phyloP scores from a whole-genome alignment of 2,113 vertebrate species.

The Hucho hucho region DNA sequence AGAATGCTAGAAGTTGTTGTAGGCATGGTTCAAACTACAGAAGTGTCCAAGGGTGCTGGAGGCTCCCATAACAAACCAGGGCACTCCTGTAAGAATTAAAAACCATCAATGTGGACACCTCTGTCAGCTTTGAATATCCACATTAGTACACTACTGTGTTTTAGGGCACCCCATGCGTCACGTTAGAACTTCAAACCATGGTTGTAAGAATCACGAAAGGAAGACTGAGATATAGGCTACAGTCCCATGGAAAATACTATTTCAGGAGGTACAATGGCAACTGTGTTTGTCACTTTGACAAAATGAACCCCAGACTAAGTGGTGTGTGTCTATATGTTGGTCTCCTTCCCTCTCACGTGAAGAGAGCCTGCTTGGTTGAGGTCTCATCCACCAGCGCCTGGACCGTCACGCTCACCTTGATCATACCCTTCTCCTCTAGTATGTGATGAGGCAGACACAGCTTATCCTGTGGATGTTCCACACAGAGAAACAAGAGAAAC shows the following conservation, averaged over 20 bases:
- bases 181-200: neutral
- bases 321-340: neutral
- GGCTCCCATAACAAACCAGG: too few relatives aligned
- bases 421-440: conserved; percentile 92
- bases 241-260: neutral
- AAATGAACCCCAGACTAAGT: neutral
- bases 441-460: conserved; percentile 97
- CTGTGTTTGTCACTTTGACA: neutral
- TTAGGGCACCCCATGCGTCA: neutral
- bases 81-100: too few relatives aligned
- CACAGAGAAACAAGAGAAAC: conserved; percentile 19
- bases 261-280: conserved; percentile 18
- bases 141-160: neutral
- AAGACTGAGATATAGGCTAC: neutral
- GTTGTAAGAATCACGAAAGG: too few relatives aligned
- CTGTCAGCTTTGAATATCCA: too few relatives aligned
- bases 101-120: too few relatives aligned
- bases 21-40: neutral
- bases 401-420: conserved; percentile 88
- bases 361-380: conserved; percentile 71
- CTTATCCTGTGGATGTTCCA: conserved; percentile 83
- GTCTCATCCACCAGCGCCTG: conserved; percentile 87
- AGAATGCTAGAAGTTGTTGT: neutral
- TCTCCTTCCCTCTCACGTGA: conserved; percentile 70
- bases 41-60: too few relatives aligned